These are phyloP conservation scores for Larimichthys crocea DNA, from an alignment of 2,113 vertebrate species.

Conservation along the genomic window DNA sequence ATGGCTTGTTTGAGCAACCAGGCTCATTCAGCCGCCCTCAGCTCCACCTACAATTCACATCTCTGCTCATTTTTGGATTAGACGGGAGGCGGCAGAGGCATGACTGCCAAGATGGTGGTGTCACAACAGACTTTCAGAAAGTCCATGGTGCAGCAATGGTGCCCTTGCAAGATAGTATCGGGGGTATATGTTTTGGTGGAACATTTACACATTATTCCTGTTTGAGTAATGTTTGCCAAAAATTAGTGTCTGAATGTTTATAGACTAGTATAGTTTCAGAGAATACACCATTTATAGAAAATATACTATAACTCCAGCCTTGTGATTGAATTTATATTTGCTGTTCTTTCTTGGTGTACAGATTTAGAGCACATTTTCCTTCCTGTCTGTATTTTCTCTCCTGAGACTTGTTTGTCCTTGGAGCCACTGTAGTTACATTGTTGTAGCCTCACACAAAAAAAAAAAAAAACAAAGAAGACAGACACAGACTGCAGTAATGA, in stretches of 20 bases:
- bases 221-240: not conserved
- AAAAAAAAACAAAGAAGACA: not conserved
- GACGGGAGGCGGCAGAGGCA: too few species aligned
- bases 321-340: not conserved
- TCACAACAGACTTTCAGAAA: too few species aligned
- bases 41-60: too few species aligned
- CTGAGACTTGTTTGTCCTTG: constrained; percentile 9
- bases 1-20: too few species aligned
- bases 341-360: not conserved
- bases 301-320: not conserved
- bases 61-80: too few species aligned
- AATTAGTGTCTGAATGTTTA: not conserved
- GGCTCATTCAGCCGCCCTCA: too few species aligned
- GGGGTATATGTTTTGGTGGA: too few species aligned
- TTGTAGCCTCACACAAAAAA: not conserved
- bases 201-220: not conserved
- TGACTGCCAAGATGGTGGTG: too few species aligned
- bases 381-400: not conserved
- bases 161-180: too few species aligned
- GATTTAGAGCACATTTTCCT: not conserved
- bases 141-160: too few species aligned
- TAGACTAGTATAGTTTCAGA: not conserved
- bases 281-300: not conserved
- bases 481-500: not conserved
- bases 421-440: not conserved